Percentiles rank a stretch among this genome's conserved stretches.
phyloP scores from a whole-genome alignment of 92 coral and sea anemone genomes.

The Palythoa caribaeorum region DNA sequence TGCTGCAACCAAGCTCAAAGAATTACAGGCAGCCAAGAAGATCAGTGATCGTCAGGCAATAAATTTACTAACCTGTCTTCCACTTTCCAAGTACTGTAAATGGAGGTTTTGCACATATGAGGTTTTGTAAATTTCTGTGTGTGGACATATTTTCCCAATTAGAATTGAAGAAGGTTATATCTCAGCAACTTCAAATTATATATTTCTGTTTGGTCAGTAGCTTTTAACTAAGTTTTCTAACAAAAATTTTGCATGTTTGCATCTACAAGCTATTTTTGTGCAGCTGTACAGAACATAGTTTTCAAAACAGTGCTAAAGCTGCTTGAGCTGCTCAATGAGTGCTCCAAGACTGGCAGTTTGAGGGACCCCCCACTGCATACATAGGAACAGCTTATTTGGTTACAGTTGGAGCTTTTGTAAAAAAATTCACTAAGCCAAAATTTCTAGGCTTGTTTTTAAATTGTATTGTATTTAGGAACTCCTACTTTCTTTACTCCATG shows the following conservation, averaged over 20 bases:
- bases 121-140: conserved; percentile 32
- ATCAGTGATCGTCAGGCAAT: background rate
- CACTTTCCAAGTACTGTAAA: conserved; percentile 23
- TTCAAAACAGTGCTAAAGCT: conserved; percentile 25
- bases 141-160: conserved; percentile 14
- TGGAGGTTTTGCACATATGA: conserved; percentile 11
- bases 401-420: conserved; percentile 26
- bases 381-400: background rate
- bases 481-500: conserved; percentile 8
- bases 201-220: conserved; percentile 11
- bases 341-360: background rate
- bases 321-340: background rate
- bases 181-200: conserved; percentile 25
- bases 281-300: conserved; percentile 26
- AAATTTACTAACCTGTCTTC: conserved; percentile 8
- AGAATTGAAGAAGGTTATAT: conserved; percentile 5
- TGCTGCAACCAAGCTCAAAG: conserved; percentile 52
- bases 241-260: conserved; percentile 18
- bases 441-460: background rate
- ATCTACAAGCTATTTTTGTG: conserved; percentile 10
- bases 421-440: conserved; percentile 14
- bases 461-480: background rate
- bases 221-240: conserved; percentile 17
- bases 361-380: conserved; percentile 24
- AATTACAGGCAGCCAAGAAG: conserved; percentile 48